Percentiles rank a stretch among this genome's conserved stretches.
These are phyloP conservation scores for Choreutis nemorana DNA, from an alignment of 2,888 invertebrate species.

Conservation along the genomic window DNA sequence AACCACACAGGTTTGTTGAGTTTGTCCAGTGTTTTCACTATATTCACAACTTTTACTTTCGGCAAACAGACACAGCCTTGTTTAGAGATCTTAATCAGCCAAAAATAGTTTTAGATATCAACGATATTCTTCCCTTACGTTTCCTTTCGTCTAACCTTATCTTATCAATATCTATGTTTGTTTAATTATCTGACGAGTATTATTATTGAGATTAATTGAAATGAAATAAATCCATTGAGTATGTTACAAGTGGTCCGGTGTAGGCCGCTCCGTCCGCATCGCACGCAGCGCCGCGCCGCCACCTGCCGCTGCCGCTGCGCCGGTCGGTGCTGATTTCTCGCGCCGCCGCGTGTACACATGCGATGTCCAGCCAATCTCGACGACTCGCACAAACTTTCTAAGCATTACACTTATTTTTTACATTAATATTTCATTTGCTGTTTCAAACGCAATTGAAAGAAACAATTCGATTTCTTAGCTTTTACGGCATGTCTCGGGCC, in stretches of 20 bases:
- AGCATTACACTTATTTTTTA: conserved; percentile 58
- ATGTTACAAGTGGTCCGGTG: too few species aligned
- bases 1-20: conserved; percentile 47
- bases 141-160: too few species aligned
- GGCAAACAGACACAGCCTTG: conserved; percentile 27
- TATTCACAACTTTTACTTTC: conserved; percentile 55
- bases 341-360: conserved; percentile 61
- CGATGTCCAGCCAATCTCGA: conserved; percentile 57
- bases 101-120: too few species aligned
- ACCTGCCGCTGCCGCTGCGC: conserved; percentile 10
- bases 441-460: conserved; percentile 35
- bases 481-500: background rate
- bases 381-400: conserved; percentile 57
- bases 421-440: conserved; percentile 61
- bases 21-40: conserved; percentile 51
- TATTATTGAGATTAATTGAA: too few species aligned
- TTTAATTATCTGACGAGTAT: too few species aligned
- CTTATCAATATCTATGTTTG: too few species aligned
- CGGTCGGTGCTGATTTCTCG: conserved; percentile 64
- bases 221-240: too few species aligned
- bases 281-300: conserved; percentile 16
- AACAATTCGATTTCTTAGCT: conserved; percentile 20
- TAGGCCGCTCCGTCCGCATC: too few species aligned
- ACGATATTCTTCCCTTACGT: too few species aligned
- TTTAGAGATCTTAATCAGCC: too few species aligned